Base-by-base conservation (phyloP, 2,113 vertebrate genomes). In the Notothenia coriiceps region DNA sequence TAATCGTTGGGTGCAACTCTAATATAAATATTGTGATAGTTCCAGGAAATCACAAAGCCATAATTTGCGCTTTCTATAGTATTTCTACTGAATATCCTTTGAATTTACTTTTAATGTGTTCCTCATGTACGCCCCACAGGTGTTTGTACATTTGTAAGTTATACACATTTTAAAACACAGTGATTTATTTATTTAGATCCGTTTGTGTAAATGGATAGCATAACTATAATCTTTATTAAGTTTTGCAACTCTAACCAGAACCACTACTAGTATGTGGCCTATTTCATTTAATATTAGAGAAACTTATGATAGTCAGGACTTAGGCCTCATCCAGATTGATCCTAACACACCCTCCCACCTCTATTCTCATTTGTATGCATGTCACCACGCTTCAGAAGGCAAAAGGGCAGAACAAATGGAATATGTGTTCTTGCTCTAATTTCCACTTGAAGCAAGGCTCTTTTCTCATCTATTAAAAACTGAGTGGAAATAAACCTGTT, bases 371-470 rank as follows among this genome's bases (percentile, higher is more conserved):
- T 59, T 40, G 51, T 29, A 79, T 44, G 12, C 20, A 25, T 2
- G 4, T 44, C 8, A 11, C 44, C 10, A 14, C 46, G 0, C 13
- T 43, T 79, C 20, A 51, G 15, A 29, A n/a, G 20, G 40, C 10
- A 51, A 49, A 65, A 44, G 11, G 35, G 62, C 64, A 11, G 65
- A 75, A 56, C 59, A 44, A 63, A 63, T 5, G 14, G 22, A 25
- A 17, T 9, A 52, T 2, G 20, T 54, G 51, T 57, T 40, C 17
- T 43, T 49, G 3, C 12, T 64, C 46, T 59, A 9, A 44, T 69
- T 63, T 69, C 57, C 18, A 43, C 57, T 55, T 18, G 25, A 68
- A 74, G 40, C 18, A 6, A 35, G 18, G 17, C 50, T 20, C 10
- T 29, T 51, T 61, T 33, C 54, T 46, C 20, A 7, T 13, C 14